Conservation (phyloP, 1,140 invertebrate genomes). For the Solenopsis fugax region DNA sequence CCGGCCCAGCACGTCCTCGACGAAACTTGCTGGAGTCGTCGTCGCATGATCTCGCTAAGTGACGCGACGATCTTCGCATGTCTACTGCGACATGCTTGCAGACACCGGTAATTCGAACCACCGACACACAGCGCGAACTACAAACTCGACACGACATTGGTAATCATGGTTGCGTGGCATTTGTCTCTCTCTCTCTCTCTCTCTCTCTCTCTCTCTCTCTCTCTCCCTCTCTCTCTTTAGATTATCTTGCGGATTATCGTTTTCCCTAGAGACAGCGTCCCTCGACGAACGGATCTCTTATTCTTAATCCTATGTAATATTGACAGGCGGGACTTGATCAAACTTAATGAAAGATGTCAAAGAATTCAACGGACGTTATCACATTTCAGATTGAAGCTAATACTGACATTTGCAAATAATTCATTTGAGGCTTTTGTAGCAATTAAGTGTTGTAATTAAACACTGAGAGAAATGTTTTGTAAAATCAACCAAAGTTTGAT, state of each 20-base stretch:
- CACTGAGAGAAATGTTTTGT: too few relatives aligned
- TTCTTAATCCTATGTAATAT: constrained; percentile 10
- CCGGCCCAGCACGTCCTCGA: constrained; percentile 23
- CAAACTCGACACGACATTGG: constrained; percentile 54
- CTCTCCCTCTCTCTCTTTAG: too few relatives aligned
- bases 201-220: not conserved
- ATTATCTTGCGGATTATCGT: constrained; percentile 48
- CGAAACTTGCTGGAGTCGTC: constrained; percentile 45
- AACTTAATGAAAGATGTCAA: not conserved
- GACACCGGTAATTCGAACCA: constrained; percentile 49
- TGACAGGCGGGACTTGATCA: constrained; percentile 34
- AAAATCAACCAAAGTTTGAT: too few relatives aligned
- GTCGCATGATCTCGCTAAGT: constrained; percentile 60
- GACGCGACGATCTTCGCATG: constrained; percentile 57
- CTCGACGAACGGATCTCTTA: constrained; percentile 42
- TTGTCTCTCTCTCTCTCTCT: not conserved
- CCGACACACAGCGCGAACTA: constrained; percentile 33
- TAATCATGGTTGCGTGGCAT: constrained; percentile 44
- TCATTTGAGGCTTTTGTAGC: not conserved
- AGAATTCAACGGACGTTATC: not conserved
- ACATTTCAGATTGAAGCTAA: not conserved
- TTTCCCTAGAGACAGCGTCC: constrained; percentile 33
- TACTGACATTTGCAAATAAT: not conserved
- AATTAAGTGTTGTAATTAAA: not conserved
- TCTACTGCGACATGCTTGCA: constrained; percentile 37